Evolutionary conservation across 2,888 invertebrate species (phyloP).

Genomic region (Ochropleura leucogaster): DNA sequence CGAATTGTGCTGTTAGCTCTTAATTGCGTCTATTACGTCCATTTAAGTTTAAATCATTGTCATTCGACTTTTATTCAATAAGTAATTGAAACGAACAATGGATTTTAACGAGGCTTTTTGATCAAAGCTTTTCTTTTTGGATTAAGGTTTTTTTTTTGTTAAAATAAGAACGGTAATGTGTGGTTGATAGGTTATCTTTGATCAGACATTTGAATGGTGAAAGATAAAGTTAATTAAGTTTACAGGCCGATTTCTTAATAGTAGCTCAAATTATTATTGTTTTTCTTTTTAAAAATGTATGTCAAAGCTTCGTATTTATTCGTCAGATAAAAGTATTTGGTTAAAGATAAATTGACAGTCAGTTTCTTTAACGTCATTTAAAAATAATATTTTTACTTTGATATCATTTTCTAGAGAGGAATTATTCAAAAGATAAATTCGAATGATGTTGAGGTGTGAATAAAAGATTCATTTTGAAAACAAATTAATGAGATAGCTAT

Average conservation of each 20-base stretch:
- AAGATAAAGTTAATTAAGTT: not conserved
- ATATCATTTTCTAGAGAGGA: not conserved
- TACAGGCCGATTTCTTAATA: not conserved
- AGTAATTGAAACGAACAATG: conserved; percentile 49
- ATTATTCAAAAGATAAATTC: not conserved
- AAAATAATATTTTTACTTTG: not conserved
- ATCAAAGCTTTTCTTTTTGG: conserved; percentile 1
- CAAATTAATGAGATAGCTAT: conserved; percentile 7
- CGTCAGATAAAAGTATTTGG: not conserved
- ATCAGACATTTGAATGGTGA: conserved; percentile 4
- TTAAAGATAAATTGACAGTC: not conserved
- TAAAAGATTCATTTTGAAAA: conserved; percentile 8
- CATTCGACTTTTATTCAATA: conserved; percentile 34
- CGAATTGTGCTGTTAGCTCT: conserved; percentile 12
- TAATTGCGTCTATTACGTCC: conserved; percentile 44
- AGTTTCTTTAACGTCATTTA: not conserved
- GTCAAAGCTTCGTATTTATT: not conserved
- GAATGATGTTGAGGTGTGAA: not conserved
- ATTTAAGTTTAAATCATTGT: conserved; percentile 41
- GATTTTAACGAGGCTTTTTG: conserved; percentile 34
- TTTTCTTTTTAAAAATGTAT: not conserved
- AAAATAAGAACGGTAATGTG: not conserved
- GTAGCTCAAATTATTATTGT: not conserved
- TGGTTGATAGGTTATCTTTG: conserved; percentile 4
- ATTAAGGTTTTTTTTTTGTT: not conserved